Base-by-base conservation (phyloP, 2,797 vertebrate species). In the Rhynchonycteris naso region DNA sequence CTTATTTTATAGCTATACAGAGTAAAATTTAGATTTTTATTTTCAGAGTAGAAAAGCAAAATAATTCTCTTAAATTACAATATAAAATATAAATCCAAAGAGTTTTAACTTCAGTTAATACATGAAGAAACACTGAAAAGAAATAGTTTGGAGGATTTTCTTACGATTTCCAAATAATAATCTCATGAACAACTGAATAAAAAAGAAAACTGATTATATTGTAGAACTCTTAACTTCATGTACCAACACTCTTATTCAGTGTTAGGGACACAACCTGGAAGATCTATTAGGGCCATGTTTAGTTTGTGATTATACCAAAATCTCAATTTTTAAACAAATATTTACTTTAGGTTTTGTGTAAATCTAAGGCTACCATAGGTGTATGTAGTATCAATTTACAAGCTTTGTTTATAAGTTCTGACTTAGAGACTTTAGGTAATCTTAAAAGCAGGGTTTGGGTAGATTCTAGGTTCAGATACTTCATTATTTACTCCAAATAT, bases 141-240 rank as follows among this genome's bases (percentile, higher is more conserved):
- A 94, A 88, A 38, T 71, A 90, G 4, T 35, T 58, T 87, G 3
- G 1, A 47, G 65, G 5, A 59, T 69, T 94, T 61, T 59, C 71
- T 61, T 38, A 75, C 58, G 11, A 88, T 92, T 87, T 93, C 30
- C 22, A 47, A 84, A 47, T 86, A n/a, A 71, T 83, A 83, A 76
- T 72, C 38, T 58, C 33, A 58, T 61, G 18, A 56, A 82, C 18
- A 50, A 18, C n/a, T 68, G 18, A 26, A 19, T 8, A 80, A 65
- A 83, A 71, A 58, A 54, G 52, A 54, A 18, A 86, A 82, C 8
- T 22, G 43, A 82, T 58, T 78, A 50, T 18, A 19, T 12, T 71
- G 28, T 66, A 9, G 3, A 76, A 63, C 18, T 68, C 81, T 91
- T 47, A 72, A 61, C 19, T 65, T 82, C 19, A 43, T 47, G 28